These are phyloP conservation scores for Perca fluviatilis DNA, from an alignment of 2,113 vertebrate species.

Conservation along the genomic window DNA sequence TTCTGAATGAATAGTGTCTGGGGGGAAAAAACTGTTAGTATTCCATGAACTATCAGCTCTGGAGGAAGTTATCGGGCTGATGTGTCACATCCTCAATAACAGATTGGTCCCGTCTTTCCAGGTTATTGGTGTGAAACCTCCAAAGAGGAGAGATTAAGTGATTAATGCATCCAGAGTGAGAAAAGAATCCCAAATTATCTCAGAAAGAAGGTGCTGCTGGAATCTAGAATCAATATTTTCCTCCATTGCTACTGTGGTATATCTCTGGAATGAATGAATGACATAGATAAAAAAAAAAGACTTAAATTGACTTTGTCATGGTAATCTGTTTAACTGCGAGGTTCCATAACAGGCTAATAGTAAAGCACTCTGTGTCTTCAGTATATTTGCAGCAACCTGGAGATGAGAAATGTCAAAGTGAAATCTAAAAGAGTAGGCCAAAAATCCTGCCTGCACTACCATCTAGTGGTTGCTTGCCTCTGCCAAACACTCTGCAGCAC, in stretches of 20 bases:
- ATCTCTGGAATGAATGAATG: neutral
- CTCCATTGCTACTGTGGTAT: neutral
- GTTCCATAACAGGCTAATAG: neutral
- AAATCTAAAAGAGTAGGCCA: neutral
- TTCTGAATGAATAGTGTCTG: neutral
- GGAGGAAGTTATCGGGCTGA: neutral
- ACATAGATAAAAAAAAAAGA: too few species aligned
- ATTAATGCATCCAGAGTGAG: neutral
- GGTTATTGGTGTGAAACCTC: neutral
- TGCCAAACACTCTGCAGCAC: neutral
- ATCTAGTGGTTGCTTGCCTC: slow-evolving; percentile 7
- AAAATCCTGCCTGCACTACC: slow-evolving; percentile 13
- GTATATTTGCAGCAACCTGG: neutral
- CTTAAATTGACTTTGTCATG: neutral
- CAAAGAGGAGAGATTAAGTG: neutral
- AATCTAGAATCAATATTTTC: neutral
- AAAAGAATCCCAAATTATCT: neutral
- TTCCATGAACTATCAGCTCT: neutral
- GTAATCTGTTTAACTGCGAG: neutral
- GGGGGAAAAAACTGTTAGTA: neutral
- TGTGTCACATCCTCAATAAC: neutral
- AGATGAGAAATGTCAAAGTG: slow-evolving; percentile 14
- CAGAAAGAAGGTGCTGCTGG: neutral
- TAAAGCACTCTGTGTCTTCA: neutral
- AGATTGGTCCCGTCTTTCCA: neutral